Conservation (phyloP, 2,113 vertebrate genomes). For the Mohoua ochrocephala region DNA sequence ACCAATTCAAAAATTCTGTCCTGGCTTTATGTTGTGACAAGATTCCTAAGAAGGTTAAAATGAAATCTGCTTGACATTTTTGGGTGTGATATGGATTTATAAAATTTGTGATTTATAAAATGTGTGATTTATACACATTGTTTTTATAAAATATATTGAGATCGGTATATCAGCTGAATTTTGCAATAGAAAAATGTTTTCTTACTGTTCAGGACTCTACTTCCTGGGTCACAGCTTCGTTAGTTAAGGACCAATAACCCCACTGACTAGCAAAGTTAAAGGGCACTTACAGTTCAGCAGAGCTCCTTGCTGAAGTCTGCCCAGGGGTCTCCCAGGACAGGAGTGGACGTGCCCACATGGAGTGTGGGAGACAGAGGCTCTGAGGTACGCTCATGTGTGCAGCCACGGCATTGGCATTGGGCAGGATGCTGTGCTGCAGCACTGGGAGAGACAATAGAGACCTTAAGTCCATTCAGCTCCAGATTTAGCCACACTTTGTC, state of each 20-base stretch:
- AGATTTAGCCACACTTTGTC: not conserved
- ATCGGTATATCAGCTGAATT: not conserved
- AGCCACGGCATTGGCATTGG: fast-evolving
- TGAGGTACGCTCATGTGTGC: fast-evolving
- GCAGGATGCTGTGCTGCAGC: not conserved
- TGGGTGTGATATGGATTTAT: not conserved
- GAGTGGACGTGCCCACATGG: fast-evolving
- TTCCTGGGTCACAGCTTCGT: not conserved
- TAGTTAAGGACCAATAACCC: not conserved
- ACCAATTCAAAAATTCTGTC: not conserved
- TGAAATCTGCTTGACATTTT: not conserved
- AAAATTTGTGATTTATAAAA: not conserved
- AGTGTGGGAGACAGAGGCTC: not conserved
- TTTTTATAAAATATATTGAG: not conserved
- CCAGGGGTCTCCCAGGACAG: fast-evolving
- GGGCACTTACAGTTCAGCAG: not conserved
- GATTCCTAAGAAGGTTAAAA: not conserved
- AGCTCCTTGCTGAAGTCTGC: not conserved
- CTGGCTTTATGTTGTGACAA: not conserved
- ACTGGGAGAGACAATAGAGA: not conserved
- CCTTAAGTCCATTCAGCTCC: not conserved
- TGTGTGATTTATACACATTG: not conserved
- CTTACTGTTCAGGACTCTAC: not conserved
- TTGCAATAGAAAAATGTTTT: not conserved
- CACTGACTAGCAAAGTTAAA: not conserved